Evolutionary conservation across 1,140 invertebrate species (phyloP), one percentile per base, ranked within the genome.

Genomic region (Caerostris extrusa): DNA sequence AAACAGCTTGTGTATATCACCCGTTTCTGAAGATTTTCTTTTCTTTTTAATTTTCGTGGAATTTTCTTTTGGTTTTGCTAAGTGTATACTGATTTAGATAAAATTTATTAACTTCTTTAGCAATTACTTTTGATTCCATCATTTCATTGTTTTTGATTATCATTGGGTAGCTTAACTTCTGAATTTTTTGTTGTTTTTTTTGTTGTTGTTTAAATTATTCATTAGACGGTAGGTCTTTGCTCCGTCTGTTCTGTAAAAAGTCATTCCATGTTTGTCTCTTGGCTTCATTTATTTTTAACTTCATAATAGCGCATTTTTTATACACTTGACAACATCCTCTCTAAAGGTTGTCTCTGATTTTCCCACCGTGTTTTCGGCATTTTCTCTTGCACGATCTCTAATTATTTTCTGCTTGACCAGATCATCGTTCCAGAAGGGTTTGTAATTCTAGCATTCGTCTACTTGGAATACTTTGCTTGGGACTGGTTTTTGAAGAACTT

Each of bases 271-370:
- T 3, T 60, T 86, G 56, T 5, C 3, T 57, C 5, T 86, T 86
- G n/a, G 83, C 83, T 56, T 3, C 7, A n/a, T 56, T 56, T 7
- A 86, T 60, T 60, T 86, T 86, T 12, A 7, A 3, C n/a, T 86
- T 86, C 56, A 86, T 86, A 56, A 57, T 34, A 3, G 83, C 83
- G 17, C 56, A 86, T 86, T 86, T n/a, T 83, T 83, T 53, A 7
- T n/a, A 7, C 82, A 83, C 12, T 83, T 56, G 50, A 83, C 3
- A 34, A 83, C 82, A 53, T 83, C 34, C 53, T 56, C 55, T 10
- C 55, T 57, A 55, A 14, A 19, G 8, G 7, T 83, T 56, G 50
- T 56, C 50, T 58, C 4, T 55, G 3, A 17, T 1, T 85, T 85
- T 19, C 82, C 56, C 14, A 5, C 82, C 7, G 14, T 60, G 7